Base-by-base conservation (phyloP, 2,113 vertebrate species). In the Austrofundulus limnaeus region DNA sequence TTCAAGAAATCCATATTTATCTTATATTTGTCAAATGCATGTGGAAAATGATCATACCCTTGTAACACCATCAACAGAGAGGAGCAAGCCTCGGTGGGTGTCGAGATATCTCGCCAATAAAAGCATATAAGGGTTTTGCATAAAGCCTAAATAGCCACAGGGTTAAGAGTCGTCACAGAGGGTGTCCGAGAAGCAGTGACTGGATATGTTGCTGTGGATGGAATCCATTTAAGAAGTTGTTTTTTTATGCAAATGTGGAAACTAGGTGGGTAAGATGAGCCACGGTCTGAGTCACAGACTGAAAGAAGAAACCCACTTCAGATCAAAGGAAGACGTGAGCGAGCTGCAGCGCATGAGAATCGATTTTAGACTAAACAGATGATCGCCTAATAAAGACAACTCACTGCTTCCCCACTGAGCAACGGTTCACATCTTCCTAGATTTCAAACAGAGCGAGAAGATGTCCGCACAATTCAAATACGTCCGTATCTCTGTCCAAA, bases 21-120 rank as follows among this genome's bases (percentile, higher is more conserved):
- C n/a, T n/a, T n/a, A n/a, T n/a, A n/a, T n/a, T n/a, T n/a, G n/a
- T n/a, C n/a, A n/a, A n/a, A n/a, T n/a, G n/a, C n/a, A n/a, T n/a
- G n/a, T n/a, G 57, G 47, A 23, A 71, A 67, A 61, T 24, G 49
- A 72, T 65, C 65, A 75, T 24, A 82, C n/a, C 43, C n/a, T n/a
- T 20, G 49, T 47, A 60, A 50, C 10, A 6, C 20, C n/a, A 19
- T 3, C 49, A 58, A 55, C 23, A 34, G 21, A 46, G 13, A 48
- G 49, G 31, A 48, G 60, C 12, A 20, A 11, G 53, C 25, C 54
- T 47, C 61, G 20, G 45, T 5, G 25, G 54, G 55, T 28, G 20
- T 37, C 24, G 24, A 57, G 51, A 61, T 25, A 68, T 61, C 17
- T 15, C 5, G 13, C 53, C 45, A 20, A 72, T 61, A 48, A 59